These are phyloP conservation scores for Bergia sp. DNA, from an alignment of 92 coral and sea anemone genomes.

Conservation along the genomic window DNA sequence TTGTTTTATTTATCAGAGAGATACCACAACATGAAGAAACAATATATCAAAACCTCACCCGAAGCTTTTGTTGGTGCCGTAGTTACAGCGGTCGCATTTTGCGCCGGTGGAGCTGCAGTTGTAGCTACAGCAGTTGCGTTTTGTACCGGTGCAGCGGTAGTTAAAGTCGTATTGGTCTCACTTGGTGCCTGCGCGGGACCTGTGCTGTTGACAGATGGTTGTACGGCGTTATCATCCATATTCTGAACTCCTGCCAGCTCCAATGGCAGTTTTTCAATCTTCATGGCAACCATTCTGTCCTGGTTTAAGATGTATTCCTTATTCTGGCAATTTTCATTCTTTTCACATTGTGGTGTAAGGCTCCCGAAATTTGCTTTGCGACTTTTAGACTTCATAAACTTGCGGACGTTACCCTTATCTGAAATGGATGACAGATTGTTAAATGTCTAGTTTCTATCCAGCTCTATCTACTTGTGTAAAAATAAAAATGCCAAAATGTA, in stretches of 20 bases:
- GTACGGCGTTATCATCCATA: not conserved
- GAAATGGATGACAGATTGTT: not conserved
- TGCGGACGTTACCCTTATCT: conserved; percentile 55
- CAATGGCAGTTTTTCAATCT: conserved; percentile 33
- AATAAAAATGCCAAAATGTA: not conserved
- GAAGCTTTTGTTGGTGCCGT: conserved; percentile 22
- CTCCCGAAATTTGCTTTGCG: conserved; percentile 13
- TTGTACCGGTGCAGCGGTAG: not conserved
- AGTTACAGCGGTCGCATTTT: conserved; percentile 31
- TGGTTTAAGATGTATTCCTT: conserved; percentile 21
- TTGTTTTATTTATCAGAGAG: too few relatives aligned
- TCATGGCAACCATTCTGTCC: conserved; percentile 33
- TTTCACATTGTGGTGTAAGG: conserved; percentile 12
- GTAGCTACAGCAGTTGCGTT: conserved; percentile 17
- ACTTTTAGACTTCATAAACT: conserved; percentile 40
- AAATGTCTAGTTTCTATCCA: not conserved
- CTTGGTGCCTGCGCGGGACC: not conserved
- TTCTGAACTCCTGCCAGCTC: conserved; percentile 24
- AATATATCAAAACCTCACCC: not conserved
- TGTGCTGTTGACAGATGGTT: not conserved
- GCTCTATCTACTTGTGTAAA: not conserved
- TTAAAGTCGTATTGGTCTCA: not conserved
- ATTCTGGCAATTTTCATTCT: conserved; percentile 34
- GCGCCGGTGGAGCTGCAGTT: conserved; percentile 3
- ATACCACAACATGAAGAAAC: not conserved